Conservation (phyloP, 2,797 vertebrate genomes). For the Agapornis canus region DNA sequence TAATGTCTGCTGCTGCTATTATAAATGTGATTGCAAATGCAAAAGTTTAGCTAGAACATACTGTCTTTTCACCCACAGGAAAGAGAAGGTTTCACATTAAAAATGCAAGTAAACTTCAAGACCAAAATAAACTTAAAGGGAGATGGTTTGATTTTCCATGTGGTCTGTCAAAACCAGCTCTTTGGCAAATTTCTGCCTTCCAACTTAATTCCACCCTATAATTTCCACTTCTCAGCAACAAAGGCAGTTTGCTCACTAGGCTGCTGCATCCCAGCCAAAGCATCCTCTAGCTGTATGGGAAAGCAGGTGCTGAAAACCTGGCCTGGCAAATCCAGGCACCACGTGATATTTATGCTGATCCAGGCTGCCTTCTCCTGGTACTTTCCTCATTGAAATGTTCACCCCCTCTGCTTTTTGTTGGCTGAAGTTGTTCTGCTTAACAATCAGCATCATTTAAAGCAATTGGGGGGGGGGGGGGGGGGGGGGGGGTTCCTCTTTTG, state of each 20-base stretch:
- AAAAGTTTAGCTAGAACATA: neutral
- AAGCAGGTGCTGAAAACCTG: neutral
- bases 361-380: rapidly evolving
- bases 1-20: neutral
- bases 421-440: neutral
- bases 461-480: too few relatives aligned
- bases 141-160: neutral
- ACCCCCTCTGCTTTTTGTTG: rapidly evolving
- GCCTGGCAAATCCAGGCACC: neutral
- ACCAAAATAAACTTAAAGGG: neutral
- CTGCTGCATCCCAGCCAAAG: neutral
- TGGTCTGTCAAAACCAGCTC: neutral
- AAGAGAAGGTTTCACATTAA: neutral
- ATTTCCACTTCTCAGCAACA: neutral
- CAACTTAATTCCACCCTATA: neutral
- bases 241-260: neutral
- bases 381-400: neutral
- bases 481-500: too few relatives aligned
- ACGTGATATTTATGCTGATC: rapidly evolving
- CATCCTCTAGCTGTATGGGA: neutral
- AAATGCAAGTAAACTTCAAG: neutral
- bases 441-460: neutral
- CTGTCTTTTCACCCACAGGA: neutral
- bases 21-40: neutral
- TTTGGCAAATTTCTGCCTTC: neutral